Conservation (phyloP, 1,140 invertebrate genomes). For the Drosophila leontia region DNA sequence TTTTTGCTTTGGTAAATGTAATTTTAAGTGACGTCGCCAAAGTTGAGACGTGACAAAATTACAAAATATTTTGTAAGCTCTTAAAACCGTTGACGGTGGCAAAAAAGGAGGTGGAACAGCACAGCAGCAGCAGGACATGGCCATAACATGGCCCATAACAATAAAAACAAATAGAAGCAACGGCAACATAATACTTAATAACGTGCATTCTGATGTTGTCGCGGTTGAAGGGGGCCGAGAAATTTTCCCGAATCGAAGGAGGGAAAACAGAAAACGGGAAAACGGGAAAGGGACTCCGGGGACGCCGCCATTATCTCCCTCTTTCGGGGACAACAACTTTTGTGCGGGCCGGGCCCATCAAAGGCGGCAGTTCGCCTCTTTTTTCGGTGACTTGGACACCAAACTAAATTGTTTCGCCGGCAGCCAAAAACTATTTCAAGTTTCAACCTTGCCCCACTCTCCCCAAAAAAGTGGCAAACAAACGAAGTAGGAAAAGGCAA, state of each 20-base stretch:
- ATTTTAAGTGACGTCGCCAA: constrained; percentile 78
- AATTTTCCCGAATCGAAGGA: constrained; percentile 14
- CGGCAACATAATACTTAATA: constrained; percentile 73
- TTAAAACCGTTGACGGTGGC: constrained; percentile 73
- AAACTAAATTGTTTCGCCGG: constrained; percentile 46
- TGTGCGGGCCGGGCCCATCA: constrained; percentile 27
- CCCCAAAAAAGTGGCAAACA: constrained; percentile 44
- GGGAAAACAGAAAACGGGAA: neutral
- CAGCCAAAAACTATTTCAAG: constrained; percentile 41
- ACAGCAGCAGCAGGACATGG: constrained; percentile 51
- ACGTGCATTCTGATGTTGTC: constrained; percentile 78
- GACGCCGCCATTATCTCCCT: constrained; percentile 11
- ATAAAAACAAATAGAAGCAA: constrained; percentile 76
- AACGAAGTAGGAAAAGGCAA: constrained; percentile 21
- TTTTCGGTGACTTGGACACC: constrained; percentile 37
- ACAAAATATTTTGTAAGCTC: constrained; percentile 79
- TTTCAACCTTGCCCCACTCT: constrained; percentile 10
- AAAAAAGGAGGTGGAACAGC: constrained; percentile 38
- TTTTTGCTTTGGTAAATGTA: constrained; percentile 66
- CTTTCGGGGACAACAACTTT: constrained; percentile 12
- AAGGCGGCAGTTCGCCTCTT: constrained; percentile 10
- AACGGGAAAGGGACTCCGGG: neutral
- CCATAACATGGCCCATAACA: constrained; percentile 76
- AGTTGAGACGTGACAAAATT: constrained; percentile 82
- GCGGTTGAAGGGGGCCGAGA: constrained; percentile 25